Conservation (phyloP, 2,797 vertebrate genomes). For the Australoheros facetus region DNA sequence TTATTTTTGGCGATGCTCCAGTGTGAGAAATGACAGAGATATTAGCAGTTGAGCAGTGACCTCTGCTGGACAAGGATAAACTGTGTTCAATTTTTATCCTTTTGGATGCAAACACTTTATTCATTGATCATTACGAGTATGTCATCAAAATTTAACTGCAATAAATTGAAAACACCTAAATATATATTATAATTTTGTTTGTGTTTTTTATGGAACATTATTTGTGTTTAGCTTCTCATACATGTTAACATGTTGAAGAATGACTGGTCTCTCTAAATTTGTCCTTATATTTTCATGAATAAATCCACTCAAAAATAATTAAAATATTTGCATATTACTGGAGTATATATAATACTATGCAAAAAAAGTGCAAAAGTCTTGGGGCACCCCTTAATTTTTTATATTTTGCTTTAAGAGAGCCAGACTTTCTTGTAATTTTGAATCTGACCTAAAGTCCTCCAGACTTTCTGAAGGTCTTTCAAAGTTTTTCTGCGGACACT, state of each 20-base stretch:
- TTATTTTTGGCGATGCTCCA: neutral
- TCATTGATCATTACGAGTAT: no score
- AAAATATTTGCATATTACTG: neutral
- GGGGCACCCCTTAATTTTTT: neutral
- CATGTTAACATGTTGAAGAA: neutral
- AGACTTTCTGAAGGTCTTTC: neutral
- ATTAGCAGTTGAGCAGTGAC: constrained; percentile 73
- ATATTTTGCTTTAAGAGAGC: neutral
- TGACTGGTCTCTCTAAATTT: neutral
- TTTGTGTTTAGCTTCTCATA: neutral
- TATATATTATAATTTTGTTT: neutral
- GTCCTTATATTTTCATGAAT: neutral
- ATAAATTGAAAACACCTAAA: neutral
- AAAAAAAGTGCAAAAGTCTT: neutral
- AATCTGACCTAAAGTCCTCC: neutral
- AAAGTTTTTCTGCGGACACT: neutral
- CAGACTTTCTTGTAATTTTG: neutral
- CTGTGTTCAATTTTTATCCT: neutral
- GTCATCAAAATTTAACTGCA: no score
- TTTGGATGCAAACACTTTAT: neutral
- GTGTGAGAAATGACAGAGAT: neutral
- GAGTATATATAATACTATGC: neutral
- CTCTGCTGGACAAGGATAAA: constrained; percentile 77
- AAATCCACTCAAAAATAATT: neutral
- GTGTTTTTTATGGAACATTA: neutral